Percentiles rank a stretch among this genome's conserved stretches.
Evolutionary conservation across 2,888 invertebrate genomes (phyloP).

Genomic region (Molorchus minor): DNA sequence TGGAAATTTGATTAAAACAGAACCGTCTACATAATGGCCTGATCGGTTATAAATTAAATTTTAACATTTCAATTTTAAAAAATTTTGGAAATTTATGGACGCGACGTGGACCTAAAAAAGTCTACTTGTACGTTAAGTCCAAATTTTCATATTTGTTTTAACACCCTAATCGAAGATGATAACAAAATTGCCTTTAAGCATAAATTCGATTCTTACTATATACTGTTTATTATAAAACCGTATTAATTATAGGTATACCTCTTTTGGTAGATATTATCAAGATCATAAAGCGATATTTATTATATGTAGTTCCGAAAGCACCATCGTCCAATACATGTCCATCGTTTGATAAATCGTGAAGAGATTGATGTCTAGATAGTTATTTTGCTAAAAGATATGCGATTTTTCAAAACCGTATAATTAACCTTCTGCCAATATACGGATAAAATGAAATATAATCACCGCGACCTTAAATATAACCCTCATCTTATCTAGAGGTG

Average conservation of each 20-base stretch:
- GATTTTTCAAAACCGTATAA: constrained; percentile 34
- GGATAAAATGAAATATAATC: constrained; percentile 42
- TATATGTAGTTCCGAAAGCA: not conserved
- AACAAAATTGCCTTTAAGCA: no score
- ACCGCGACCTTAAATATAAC: constrained; percentile 40
- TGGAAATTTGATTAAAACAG: no score
- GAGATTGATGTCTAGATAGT: constrained; percentile 17
- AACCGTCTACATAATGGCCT: no score
- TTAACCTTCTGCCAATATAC: constrained; percentile 37
- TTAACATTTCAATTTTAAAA: no score
- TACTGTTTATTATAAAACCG: not conserved
- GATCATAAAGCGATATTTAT: no score
- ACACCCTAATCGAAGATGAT: no score
- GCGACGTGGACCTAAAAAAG: no score
- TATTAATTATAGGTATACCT: not conserved
- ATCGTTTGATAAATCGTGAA: not conserved
- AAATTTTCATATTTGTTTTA: no score
- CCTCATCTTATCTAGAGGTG: constrained; percentile 43
- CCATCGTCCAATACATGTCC: not conserved
- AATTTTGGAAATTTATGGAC: no score
- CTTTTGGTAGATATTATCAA: not conserved
- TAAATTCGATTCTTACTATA: no score
- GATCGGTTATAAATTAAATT: no score
- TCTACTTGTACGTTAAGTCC: no score
- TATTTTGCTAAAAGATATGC: constrained; percentile 15